A percentile compares a stretch with the other conserved stretches of the same genome.
phyloP scores from a whole-genome alignment of 2,797 vertebrate genomes.

The Pteropus rufus region DNA sequence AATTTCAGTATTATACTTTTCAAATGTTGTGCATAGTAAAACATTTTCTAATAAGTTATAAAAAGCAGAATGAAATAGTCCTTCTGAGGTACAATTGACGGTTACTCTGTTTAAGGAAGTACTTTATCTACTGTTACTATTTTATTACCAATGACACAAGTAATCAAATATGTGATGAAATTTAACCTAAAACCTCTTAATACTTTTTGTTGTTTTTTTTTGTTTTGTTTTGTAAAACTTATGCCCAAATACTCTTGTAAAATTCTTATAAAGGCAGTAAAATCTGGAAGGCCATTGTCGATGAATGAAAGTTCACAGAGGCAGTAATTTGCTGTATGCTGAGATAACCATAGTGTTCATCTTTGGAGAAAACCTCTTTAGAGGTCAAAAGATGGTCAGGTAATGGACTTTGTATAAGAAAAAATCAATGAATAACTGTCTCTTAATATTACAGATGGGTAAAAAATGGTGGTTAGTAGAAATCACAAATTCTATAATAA shows the following conservation, averaged over 20 bases:
- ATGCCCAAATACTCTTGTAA: neutral
- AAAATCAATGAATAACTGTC: constrained; percentile 24
- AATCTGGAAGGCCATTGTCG: neutral
- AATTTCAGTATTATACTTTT: neutral
- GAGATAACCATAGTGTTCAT: neutral
- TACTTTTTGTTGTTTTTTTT: neutral
- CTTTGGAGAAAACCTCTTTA: neutral
- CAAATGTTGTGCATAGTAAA: neutral
- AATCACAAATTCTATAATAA: constrained; percentile 11
- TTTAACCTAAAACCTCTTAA: neutral
- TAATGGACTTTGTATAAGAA: neutral
- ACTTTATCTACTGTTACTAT: neutral
- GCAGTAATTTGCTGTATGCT: neutral
- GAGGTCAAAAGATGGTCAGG: constrained; percentile 5
- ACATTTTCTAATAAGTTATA: neutral
- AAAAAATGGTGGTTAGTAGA: neutral
- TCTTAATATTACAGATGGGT: constrained; percentile 6
- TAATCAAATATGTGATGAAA: neutral
- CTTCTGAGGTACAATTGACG: neutral
- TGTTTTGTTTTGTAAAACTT: neutral
- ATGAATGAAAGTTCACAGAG: neutral
- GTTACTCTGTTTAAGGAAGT: neutral
- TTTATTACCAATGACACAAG: neutral
- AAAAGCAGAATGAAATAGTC: neutral
- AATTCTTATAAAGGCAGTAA: neutral